phyloP scores from a whole-genome alignment of 2,797 vertebrate genomes.

The Nannoperca australis region DNA sequence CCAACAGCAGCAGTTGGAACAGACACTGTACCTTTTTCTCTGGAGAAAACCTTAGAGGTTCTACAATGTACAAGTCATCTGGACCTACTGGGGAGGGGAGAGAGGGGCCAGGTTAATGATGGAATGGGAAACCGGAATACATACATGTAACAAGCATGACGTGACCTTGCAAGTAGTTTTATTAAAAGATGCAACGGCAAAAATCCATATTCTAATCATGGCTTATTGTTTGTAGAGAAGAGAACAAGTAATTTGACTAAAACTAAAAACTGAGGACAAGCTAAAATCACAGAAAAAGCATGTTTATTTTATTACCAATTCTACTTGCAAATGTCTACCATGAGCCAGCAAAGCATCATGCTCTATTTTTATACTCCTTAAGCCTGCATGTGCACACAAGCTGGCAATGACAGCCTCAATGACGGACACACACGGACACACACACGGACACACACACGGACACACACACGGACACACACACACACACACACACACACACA shows the following conservation, averaged over 20 bases:
- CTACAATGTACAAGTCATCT: slow-evolving; percentile 99
- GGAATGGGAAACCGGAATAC: slow-evolving; percentile 83
- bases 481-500: slow-evolving; percentile 11
- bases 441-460: too few relatives aligned
- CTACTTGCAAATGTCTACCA: slow-evolving; percentile 85
- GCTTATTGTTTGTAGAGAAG: neutral
- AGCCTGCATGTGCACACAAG: slow-evolving; percentile 71
- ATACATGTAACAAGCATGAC: slow-evolving; percentile 84
- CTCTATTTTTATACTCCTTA: slow-evolving; percentile 68
- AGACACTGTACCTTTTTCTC: slow-evolving; percentile 96
- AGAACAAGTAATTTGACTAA: slow-evolving; percentile 7
- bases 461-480: too few relatives aligned
- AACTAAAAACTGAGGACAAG: neutral
- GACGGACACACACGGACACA: slow-evolving; percentile 27
- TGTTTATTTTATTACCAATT: slow-evolving; percentile 27
- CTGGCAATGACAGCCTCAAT: slow-evolving; percentile 74
- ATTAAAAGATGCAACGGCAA: slow-evolving; percentile 21
- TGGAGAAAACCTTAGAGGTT: slow-evolving; percentile 98
- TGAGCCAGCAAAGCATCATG: slow-evolving; percentile 77
- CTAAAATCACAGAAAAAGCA: slow-evolving; percentile 23
- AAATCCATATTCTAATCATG: slow-evolving; percentile 7
- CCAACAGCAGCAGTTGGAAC: slow-evolving; percentile 74
- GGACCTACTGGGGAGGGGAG: slow-evolving; percentile 91
- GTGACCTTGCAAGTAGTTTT: slow-evolving; percentile 84
- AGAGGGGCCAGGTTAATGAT: slow-evolving; percentile 85